Evolutionary conservation across 2,113 vertebrate species (phyloP), one percentile per base, ranked within the genome.

Genomic region (Merops nubicus): DNA sequence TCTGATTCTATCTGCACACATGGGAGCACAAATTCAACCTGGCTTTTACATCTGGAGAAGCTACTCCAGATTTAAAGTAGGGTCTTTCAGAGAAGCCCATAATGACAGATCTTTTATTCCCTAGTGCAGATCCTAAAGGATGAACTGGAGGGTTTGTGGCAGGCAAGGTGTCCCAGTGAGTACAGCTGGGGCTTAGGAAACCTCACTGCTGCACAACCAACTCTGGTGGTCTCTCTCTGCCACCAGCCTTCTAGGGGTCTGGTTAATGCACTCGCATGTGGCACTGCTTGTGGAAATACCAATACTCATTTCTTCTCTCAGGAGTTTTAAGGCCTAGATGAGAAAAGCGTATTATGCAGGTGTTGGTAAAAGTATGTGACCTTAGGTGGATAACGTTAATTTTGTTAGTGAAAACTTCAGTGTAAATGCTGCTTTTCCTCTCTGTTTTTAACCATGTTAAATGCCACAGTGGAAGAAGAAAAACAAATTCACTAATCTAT

Each of bases 121-220:
- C n/a, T 53, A 12, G 12, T 53, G 14, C n/a, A 38, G 36, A n/a
- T 50, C 33, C 36, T 34, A 62, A 50, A n/a, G 6, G 38, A 48
- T 25, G 43, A 89, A 31, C 47, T 64, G 16, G n/a, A 56, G 60
- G 34, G 13, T 53, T 59, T 33, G n/a, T 23, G 50, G 51, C 54
- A 45, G 13, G n/a, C 33, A 40, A 50, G 8, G 21, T 12, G 62
- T 84, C 20, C 43, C 34, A 48, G 22, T 34, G 36, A 60, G 21
- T 19, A 28, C 0, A 1, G 28, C 38, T n/a, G 33, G 42, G 42
- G 11, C 40, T 72, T 0, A 2, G n/a, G 38, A 48, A 86, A 36
- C 53, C 15, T 54, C 20, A 8, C 16, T 42, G 51, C 20, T 62
- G 53, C 1, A 2, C 17, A 7, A 8, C 64, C n/a, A n/a, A n/a